Percentiles rank a stretch among this genome's conserved stretches.
Evolutionary conservation across 2,113 vertebrate genomes (phyloP).

Genomic region (Lycaon pictus): DNA sequence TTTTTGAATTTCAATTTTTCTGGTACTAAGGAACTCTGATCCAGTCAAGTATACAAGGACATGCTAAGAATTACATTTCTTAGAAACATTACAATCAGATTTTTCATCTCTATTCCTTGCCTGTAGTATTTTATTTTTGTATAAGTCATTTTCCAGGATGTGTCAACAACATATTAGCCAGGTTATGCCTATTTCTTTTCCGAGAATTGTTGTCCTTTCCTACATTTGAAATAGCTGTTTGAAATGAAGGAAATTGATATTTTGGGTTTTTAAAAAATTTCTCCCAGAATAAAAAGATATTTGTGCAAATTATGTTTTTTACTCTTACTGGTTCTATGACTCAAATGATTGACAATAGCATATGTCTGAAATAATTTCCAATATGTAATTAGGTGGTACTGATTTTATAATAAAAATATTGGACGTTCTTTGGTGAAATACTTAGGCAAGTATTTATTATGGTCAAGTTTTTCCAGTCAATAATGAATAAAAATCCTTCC

Average conservation of each 20-base stretch:
- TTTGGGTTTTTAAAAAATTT: not conserved
- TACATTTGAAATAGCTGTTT: not conserved
- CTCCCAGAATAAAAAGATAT: not conserved
- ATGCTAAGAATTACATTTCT: not conserved
- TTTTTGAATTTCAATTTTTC: not conserved
- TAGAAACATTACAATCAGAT: not conserved
- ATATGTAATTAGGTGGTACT: not conserved
- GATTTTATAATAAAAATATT: conserved; percentile 33
- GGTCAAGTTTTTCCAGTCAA: not conserved
- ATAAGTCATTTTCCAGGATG: not conserved
- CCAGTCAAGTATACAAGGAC: not conserved
- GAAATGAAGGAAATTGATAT: not conserved
- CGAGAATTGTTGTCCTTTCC: not conserved
- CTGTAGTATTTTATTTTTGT: not conserved
- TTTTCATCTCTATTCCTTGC: not conserved
- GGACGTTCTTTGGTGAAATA: not conserved
- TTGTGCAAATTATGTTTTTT: not conserved
- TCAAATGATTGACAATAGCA: not conserved
- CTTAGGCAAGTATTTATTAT: not conserved
- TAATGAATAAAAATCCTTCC: not conserved
- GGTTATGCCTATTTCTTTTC: not conserved
- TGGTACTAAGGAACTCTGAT: not conserved
- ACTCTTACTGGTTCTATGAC: not conserved
- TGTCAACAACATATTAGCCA: not conserved
- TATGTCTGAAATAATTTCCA: not conserved